These are phyloP conservation scores for Ennomos fuscantarius DNA, from an alignment of 2,888 invertebrate species.

Conservation along the genomic window DNA sequence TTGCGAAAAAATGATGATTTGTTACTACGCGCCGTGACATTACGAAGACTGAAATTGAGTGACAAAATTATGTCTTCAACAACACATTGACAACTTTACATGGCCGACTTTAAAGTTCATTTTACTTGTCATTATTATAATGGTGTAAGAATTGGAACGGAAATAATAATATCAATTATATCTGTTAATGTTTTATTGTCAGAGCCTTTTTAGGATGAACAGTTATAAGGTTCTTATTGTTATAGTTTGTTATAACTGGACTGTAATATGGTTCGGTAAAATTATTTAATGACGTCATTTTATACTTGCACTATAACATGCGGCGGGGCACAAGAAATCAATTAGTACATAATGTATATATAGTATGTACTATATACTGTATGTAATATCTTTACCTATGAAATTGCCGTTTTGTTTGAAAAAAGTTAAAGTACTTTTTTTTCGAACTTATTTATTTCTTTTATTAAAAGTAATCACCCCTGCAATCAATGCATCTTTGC, in stretches of 20 bases:
- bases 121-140: conserved; percentile 34
- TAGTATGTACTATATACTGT: too few relatives aligned
- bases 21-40: conserved; percentile 67
- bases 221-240: conserved; percentile 25
- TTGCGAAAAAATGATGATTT: conserved; percentile 80
- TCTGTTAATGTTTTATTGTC: conserved; percentile 72
- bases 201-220: conserved; percentile 35
- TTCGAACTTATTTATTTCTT: too few relatives aligned
- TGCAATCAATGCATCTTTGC: too few relatives aligned
- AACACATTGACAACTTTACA: conserved; percentile 35
- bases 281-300: conserved; percentile 28
- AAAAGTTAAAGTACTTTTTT: too few relatives aligned
- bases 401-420: too few relatives aligned
- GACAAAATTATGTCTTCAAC: conserved; percentile 62
- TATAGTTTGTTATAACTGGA: conserved; percentile 20
- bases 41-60: conserved; percentile 74
- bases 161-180: conserved; percentile 76
- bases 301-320: neutral
- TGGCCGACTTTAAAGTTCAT: conserved; percentile 41
- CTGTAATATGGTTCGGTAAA: conserved; percentile 18
- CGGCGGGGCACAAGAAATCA: too few relatives aligned
- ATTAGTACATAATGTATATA: too few relatives aligned
- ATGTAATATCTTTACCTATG: too few relatives aligned
- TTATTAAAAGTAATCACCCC: too few relatives aligned
- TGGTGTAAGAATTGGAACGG: conserved; percentile 65